A percentile compares a stretch with the other conserved stretches of the same genome.
phyloP scores from a whole-genome alignment of 2,113 vertebrate species.

The Hydrochoerus hydrochaeris region DNA sequence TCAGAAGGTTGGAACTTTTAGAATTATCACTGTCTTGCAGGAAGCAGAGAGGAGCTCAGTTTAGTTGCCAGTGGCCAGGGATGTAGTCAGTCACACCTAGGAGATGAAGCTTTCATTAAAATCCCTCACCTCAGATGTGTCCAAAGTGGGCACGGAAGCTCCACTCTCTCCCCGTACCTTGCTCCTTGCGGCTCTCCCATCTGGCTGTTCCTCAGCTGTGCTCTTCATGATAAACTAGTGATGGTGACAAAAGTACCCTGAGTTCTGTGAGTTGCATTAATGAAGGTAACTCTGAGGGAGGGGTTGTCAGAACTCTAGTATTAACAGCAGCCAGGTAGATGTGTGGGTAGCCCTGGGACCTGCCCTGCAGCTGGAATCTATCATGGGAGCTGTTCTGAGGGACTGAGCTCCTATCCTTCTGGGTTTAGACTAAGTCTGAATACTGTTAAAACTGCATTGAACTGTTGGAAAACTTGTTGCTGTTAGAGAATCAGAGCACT shows the following conservation, averaged over 20 bases:
- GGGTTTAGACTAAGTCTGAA: background rate
- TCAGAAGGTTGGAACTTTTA: background rate
- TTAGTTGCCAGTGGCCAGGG: background rate
- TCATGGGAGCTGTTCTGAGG: too few relatives aligned
- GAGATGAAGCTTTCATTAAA: background rate
- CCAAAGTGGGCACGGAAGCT: background rate
- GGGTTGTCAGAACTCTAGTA: background rate
- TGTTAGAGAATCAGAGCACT: background rate
- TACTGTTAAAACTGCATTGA: background rate
- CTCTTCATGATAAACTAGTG: background rate
- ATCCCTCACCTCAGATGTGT: background rate
- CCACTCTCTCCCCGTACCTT: accelerated
- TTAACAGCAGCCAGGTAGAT: background rate
- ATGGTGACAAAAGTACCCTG: background rate
- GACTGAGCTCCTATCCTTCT: background rate
- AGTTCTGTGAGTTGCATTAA: background rate
- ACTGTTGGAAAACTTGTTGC: background rate
- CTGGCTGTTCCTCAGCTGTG: background rate
- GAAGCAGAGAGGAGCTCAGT: background rate
- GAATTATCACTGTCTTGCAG: background rate
- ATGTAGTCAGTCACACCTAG: background rate
- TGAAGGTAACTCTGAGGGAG: background rate
- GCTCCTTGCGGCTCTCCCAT: background rate
- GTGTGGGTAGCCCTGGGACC: background rate
- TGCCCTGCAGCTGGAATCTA: background rate